phyloP scores from a whole-genome alignment of 1,140 invertebrate species.

The Heliconius himera region DNA sequence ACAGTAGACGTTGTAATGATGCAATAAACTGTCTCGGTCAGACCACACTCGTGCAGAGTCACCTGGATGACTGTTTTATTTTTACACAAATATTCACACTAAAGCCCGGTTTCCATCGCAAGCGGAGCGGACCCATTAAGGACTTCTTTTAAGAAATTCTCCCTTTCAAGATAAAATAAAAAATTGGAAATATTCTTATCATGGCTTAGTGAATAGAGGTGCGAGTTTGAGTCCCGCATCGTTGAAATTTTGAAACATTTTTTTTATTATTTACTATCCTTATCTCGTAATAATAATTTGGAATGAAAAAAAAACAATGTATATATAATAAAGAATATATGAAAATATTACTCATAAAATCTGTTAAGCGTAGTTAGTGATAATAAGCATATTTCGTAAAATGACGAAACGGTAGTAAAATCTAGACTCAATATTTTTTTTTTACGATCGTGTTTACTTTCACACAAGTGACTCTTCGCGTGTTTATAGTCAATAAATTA shows the following conservation, averaged over 20 bases:
- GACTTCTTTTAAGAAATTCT: no score
- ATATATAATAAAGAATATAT: background rate
- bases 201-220: no score
- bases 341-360: background rate
- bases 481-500: slow-evolving; percentile 1
- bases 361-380: background rate
- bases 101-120: no score
- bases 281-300: no score
- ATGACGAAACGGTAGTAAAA: background rate
- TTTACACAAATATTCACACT: background rate
- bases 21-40: background rate
- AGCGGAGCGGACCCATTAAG: no score
- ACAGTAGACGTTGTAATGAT: slow-evolving; percentile 3
- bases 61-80: slow-evolving; percentile 8
- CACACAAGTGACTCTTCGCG: background rate
- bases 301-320: no score
- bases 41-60: background rate
- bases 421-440: background rate
- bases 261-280: no score
- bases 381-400: background rate
- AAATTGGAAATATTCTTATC: no score
- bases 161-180: no score
- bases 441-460: slow-evolving; percentile 5
- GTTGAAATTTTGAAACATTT: no score
- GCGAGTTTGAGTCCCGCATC: no score